These are phyloP conservation scores for Ophonus ardosiacus DNA, from an alignment of 2,888 invertebrate genomes.

Conservation along the genomic window DNA sequence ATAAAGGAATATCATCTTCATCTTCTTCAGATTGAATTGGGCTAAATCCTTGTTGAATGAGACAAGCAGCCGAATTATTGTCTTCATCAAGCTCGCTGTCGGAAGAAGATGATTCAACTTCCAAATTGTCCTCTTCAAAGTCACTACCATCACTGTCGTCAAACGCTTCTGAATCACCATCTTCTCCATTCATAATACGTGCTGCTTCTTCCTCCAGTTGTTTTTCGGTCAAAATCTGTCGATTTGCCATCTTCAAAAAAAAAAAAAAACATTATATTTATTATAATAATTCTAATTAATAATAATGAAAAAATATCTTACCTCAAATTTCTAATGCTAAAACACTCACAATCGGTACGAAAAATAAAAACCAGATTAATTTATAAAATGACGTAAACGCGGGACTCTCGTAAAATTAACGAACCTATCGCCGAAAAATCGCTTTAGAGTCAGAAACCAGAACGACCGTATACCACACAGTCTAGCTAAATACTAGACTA, in stretches of 20 bases:
- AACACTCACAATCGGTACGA: constrained; percentile 7
- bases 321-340: constrained; percentile 24
- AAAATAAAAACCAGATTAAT: neutral
- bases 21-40: neutral
- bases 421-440: constrained; percentile 26
- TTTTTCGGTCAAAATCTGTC: constrained; percentile 35
- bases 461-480: constrained; percentile 1
- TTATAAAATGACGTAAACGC: neutral
- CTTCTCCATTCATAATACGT: constrained; percentile 51
- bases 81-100: neutral
- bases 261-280: constrained; percentile 10
- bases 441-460: constrained; percentile 8
- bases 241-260: constrained; percentile 23
- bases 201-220: constrained; percentile 50
- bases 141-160: neutral
- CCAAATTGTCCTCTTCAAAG: neutral
- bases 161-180: constrained; percentile 26
- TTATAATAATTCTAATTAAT: neutral
- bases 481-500: constrained; percentile 14
- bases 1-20: neutral
- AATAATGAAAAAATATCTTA: constrained; percentile 15
- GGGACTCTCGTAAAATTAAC: neutral
- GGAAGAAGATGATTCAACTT: neutral
- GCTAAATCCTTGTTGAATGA: neutral
- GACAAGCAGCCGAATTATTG: neutral